These are phyloP conservation scores for Montipora capricornis DNA, from an alignment of 64 coral and sea anemone species.

Conservation along the genomic window DNA sequence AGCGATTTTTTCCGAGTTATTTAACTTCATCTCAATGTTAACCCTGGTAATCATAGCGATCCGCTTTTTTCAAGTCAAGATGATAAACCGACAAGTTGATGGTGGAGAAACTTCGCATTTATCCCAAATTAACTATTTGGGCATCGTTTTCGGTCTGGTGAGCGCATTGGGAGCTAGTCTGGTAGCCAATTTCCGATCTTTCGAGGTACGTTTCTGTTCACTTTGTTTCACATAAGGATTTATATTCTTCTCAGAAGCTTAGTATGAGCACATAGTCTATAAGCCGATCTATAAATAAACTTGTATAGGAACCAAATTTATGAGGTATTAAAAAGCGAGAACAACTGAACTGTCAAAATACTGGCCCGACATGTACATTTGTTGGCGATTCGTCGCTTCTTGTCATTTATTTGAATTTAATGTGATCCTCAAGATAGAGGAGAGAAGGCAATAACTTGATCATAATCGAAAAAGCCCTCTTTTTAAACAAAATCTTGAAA, in stretches of 20 bases:
- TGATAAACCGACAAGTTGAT: slow-evolving; percentile 62
- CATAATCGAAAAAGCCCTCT: too few relatives aligned
- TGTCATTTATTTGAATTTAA: too few relatives aligned
- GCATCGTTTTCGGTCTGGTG: slow-evolving; percentile 73
- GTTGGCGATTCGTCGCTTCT: not conserved
- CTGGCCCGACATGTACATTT: not conserved
- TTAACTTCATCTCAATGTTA: slow-evolving; percentile 62
- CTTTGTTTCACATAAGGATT: not conserved
- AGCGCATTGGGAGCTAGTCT: slow-evolving; percentile 72
- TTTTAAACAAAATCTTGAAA: too few relatives aligned
- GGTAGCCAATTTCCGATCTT: slow-evolving; percentile 79
- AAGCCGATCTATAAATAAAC: not conserved
- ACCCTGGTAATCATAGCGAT: slow-evolving; percentile 63
- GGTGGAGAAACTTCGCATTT: slow-evolving; percentile 62
- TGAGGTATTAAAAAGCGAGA: slow-evolving; percentile 7
- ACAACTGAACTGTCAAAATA: not conserved
- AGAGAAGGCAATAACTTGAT: too few relatives aligned
- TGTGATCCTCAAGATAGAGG: too few relatives aligned
- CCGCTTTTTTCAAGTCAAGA: slow-evolving; percentile 82
- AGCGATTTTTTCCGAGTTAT: slow-evolving; percentile 73
- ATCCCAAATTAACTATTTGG: slow-evolving; percentile 66
- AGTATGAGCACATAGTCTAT: too few relatives aligned
- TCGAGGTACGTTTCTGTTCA: slow-evolving; percentile 60
- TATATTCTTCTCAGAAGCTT: too few relatives aligned
- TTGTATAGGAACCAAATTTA: not conserved